Base-by-base conservation (phyloP, 2,797 vertebrate genomes). In the Percopsis omiscomaycus region DNA sequence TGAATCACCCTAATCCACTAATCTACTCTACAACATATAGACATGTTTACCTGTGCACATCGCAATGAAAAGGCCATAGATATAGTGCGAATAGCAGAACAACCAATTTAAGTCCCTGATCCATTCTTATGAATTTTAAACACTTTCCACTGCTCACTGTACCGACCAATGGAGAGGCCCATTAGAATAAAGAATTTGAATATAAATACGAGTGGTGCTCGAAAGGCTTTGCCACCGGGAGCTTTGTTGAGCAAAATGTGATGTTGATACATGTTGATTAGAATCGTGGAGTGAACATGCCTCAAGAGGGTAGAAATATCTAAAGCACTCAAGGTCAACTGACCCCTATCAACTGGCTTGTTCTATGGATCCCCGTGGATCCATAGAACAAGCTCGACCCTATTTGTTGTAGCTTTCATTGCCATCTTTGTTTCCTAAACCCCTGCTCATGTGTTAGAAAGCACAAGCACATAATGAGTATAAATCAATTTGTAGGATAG, bases 171-270 rank as follows among this genome's bases (percentile, higher is more conserved):
- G 66, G 67, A 72, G 78, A 72, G 28, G 59, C 59, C 42, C 12
- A 0, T 69, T 69, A 53, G 51, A 77, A 70, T 3, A 49, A 28
- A 37, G 48, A 83, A 83, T 84, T 89, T 81, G 70, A 80, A 85
- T 89, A 68, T 71, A 72, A 2, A 42, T 42, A 42, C 8, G 37
- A 42, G 37, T 42, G 37, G 37, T 42, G 37, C 8, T 42, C 37
- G 37, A 42, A 9, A 42, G 37, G n/a, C 46, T 49, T 65, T 48
- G 48, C 14, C 53, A n/a, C 11, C 3, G 1, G n/a, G 29, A 32
- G 37, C 5, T 42, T 37, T 37, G 37, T 42, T 42, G 6, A 42
- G 5, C 37, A 42, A 5, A 5, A 37, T 42, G 5, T 6, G 37
- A 42, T 42, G 37, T 42, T 42, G 37, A 9, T 42, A 42, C 5